Percentiles rank a stretch among this genome's conserved stretches.
Evolutionary conservation across 2,888 invertebrate genomes (phyloP).

Genomic region (Acheta domesticus): DNA sequence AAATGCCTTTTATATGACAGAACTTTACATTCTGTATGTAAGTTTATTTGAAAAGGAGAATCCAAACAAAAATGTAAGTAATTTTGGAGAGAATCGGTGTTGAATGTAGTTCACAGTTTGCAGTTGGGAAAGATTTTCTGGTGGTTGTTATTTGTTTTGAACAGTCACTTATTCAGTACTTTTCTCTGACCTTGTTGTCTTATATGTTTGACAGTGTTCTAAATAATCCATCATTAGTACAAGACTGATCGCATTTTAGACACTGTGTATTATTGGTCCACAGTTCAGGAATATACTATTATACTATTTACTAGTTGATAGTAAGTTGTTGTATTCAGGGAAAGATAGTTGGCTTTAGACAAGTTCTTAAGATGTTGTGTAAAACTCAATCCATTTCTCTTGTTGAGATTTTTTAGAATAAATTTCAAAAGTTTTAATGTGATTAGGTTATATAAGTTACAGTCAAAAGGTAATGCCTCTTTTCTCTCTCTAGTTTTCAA

Average conservation of each 20-base stretch:
- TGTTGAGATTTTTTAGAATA: no score
- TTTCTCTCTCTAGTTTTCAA: no score
- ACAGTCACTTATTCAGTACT: no score
- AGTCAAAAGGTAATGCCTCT: no score
- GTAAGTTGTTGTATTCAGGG: not conserved
- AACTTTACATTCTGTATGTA: slow-evolving; percentile 76
- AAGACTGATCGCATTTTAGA: not conserved
- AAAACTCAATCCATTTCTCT: no score
- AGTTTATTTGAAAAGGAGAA: slow-evolving; percentile 61
- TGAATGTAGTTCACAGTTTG: not conserved
- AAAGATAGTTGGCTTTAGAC: no score
- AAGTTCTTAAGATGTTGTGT: no score
- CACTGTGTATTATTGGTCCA: not conserved
- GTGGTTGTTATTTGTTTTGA: no score
- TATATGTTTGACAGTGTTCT: not conserved
- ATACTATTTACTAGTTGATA: not conserved
- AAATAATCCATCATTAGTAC: slow-evolving; percentile 18
- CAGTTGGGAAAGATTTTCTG: not conserved
- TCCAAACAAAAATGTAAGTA: slow-evolving; percentile 21
- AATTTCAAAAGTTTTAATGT: no score
- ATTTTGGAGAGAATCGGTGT: not conserved
- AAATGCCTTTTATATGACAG: slow-evolving; percentile 61
- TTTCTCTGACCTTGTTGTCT: no score
- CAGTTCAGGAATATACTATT: not conserved
- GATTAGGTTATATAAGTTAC: no score